phyloP scores from a whole-genome alignment of 2,113 vertebrate genomes.

The Scolopax mira region DNA sequence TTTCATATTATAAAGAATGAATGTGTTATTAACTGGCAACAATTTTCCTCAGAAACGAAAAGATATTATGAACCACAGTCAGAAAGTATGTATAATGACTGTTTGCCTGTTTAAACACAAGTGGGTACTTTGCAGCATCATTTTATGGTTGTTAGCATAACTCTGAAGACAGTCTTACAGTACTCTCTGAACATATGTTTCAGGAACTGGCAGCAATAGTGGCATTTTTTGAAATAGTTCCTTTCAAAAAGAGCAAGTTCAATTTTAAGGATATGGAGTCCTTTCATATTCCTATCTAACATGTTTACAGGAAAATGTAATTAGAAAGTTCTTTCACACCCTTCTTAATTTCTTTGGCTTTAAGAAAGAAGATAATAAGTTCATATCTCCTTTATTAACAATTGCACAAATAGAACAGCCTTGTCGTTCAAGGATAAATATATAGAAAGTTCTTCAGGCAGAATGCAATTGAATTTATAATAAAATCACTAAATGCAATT shows the following conservation, averaged over 20 bases:
- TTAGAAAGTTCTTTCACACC: not conserved
- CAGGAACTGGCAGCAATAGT: not conserved
- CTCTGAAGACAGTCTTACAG: not conserved
- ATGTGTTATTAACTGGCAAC: constrained; percentile 18
- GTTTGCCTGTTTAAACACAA: constrained; percentile 40
- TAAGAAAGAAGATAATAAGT: not conserved
- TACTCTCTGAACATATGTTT: constrained; percentile 14
- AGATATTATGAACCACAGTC: constrained; percentile 1
- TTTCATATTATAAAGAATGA: constrained; percentile 15
- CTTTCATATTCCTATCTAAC: not conserved
- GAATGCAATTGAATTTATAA: not conserved
- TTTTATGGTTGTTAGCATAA: constrained; percentile 20
- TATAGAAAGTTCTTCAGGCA: not conserved
- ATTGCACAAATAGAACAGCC: not conserved
- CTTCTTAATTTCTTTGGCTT: not conserved
- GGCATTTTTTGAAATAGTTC: constrained; percentile 19
- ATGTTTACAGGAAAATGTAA: not conserved
- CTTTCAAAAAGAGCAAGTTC: constrained; percentile 1
- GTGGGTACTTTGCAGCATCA: constrained; percentile 27
- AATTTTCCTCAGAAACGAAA: constrained; percentile 15
- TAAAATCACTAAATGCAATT: not conserved
- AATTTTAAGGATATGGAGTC: not conserved
- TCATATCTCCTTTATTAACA: not conserved
- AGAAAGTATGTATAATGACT: constrained; percentile 44
- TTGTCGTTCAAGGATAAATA: not conserved